Conservation (phyloP, 2,797 vertebrate species). For the Harpagifer antarcticus region DNA sequence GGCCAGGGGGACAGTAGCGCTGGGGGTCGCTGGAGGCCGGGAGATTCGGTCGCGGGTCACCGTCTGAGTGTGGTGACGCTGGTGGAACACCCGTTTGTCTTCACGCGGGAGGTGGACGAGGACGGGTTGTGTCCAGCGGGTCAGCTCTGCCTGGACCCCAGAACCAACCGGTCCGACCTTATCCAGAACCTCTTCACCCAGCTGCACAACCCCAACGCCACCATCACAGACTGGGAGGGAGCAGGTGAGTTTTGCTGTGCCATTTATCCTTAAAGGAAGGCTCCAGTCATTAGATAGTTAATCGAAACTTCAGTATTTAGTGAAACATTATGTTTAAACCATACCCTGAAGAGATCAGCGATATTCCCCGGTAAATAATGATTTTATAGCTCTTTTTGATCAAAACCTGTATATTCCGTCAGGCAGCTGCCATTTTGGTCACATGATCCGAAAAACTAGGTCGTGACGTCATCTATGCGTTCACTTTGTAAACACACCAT, state of each 20-base stretch:
- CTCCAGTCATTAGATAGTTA: too few species aligned
- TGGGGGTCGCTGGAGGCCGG: slow-evolving; percentile 81
- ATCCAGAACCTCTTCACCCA: slow-evolving; percentile 88
- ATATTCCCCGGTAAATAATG: too few species aligned
- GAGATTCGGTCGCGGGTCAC: slow-evolving; percentile 74
- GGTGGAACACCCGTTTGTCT: slow-evolving; percentile 97
- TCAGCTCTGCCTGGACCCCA: slow-evolving; percentile 92
- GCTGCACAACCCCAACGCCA: slow-evolving; percentile 82
- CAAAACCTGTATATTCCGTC: too few species aligned
- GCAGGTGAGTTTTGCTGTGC: slow-evolving; percentile 62
- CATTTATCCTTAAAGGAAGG: slow-evolving; percentile 1
- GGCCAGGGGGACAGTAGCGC: slow-evolving; percentile 63
- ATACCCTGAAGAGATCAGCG: too few species aligned
- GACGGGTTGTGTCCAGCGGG: slow-evolving; percentile 92
- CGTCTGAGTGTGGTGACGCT: slow-evolving; percentile 92
- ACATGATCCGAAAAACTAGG: too few species aligned
- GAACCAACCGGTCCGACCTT: slow-evolving; percentile 87
- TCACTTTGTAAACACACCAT: too few species aligned
- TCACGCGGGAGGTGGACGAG: slow-evolving; percentile 90
- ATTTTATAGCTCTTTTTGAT: too few species aligned
- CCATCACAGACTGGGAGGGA: slow-evolving; percentile 66
- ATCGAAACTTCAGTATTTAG: too few species aligned
- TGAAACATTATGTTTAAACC: too few species aligned
- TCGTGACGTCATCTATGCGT: too few species aligned
- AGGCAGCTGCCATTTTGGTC: too few species aligned